phyloP scores from a whole-genome alignment of 2,113 vertebrate genomes.

The Struthidea cinerea region DNA sequence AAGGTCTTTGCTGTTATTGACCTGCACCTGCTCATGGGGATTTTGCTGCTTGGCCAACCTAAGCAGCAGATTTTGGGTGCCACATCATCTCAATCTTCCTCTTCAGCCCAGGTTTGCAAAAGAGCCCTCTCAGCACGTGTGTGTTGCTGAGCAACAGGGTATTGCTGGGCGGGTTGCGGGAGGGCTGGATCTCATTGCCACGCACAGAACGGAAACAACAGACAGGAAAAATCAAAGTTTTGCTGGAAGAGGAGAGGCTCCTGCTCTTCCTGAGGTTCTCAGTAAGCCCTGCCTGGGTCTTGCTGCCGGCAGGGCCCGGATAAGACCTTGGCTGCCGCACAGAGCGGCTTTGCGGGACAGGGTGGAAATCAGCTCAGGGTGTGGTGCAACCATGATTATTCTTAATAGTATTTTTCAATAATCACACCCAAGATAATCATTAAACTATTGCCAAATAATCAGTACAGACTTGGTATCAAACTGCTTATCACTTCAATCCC shows the following conservation, averaged over 20 bases:
- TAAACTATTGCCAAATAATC: not conserved
- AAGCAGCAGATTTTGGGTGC: not conserved
- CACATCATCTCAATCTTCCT: not conserved
- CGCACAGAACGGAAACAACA: not conserved
- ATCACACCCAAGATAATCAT: not conserved
- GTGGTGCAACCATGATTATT: not conserved
- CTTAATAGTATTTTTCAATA: slow-evolving; percentile 15
- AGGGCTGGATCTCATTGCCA: not conserved
- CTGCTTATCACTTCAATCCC: not conserved
- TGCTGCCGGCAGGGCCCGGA: not conserved
- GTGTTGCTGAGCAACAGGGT: slow-evolving; percentile 28
- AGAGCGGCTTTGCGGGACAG: not conserved
- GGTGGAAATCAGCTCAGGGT: slow-evolving; percentile 22
- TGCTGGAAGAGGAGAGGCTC: not conserved
- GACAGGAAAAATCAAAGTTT: slow-evolving; percentile 4
- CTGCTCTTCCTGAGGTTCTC: not conserved
- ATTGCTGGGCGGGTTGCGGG: not conserved
- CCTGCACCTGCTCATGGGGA: not conserved
- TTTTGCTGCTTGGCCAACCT: not conserved
- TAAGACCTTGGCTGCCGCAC: slow-evolving; percentile 10
- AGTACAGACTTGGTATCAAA: not conserved
- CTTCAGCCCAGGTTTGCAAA: not conserved
- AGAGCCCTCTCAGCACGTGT: not conserved
- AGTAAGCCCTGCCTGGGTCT: not conserved
- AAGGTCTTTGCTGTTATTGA: not conserved